phyloP scores from a whole-genome alignment of 2,113 vertebrate genomes.

The Nanorana parkeri region DNA sequence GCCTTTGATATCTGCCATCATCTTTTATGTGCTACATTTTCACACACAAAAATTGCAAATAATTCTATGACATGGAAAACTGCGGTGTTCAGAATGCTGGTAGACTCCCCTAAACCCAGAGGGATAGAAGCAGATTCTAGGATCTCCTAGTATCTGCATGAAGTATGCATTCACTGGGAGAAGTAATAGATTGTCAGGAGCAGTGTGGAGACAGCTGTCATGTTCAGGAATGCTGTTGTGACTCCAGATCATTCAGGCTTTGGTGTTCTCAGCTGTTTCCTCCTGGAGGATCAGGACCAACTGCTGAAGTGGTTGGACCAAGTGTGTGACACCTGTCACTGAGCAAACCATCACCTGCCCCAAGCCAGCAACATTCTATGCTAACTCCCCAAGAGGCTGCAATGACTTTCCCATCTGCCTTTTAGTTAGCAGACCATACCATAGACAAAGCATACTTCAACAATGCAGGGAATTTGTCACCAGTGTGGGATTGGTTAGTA shows the following conservation, averaged over 20 bases:
- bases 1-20: too few relatives aligned
- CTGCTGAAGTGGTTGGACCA: conserved; percentile 34
- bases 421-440: neutral
- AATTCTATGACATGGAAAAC: too few relatives aligned
- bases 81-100: too few relatives aligned
- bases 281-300: conserved; percentile 30
- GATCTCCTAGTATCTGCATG: neutral
- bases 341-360: conserved; percentile 2
- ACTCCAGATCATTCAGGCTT: conserved; percentile 24
- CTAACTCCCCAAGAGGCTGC: neutral
- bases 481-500: neutral
- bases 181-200: conserved; percentile 5
- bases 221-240: conserved; percentile 38
- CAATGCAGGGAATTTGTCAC: neutral
- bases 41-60: too few relatives aligned
- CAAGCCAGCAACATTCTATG: neutral
- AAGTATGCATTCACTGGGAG: neutral
- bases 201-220: conserved; percentile 27
- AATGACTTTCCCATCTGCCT: neutral
- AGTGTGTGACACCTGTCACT: conserved; percentile 45
- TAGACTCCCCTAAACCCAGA: neutral
- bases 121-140: too few relatives aligned
- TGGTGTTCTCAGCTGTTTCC: conserved; percentile 50
- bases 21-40: too few relatives aligned
- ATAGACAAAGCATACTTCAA: neutral